phyloP scores from a whole-genome alignment of 2,888 invertebrate species.

The Ophion ventricosus region DNA sequence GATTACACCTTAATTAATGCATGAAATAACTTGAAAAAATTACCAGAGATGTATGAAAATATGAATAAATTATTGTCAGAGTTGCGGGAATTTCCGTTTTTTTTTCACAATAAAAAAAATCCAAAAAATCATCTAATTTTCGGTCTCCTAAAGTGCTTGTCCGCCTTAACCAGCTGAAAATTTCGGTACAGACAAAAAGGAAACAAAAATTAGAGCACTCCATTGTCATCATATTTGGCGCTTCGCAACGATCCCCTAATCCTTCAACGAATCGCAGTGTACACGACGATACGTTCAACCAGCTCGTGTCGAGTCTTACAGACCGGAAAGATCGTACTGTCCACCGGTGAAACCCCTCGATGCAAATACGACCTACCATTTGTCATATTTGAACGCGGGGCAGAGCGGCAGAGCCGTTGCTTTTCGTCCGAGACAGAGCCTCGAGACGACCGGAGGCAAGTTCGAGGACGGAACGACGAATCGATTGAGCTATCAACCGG shows the following conservation, averaged over 20 bases:
- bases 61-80: too few relatives aligned
- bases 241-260: not conserved
- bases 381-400: slow-evolving; percentile 75
- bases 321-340: slow-evolving; percentile 73
- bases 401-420: slow-evolving; percentile 67
- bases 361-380: slow-evolving; percentile 76
- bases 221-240: not conserved
- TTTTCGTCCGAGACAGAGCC: slow-evolving; percentile 72
- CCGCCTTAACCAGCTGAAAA: not conserved
- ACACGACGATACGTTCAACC: slow-evolving; percentile 78
- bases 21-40: too few relatives aligned
- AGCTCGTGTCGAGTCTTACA: slow-evolving; percentile 75
- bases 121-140: too few relatives aligned
- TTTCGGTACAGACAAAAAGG: not conserved
- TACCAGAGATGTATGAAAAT: too few relatives aligned
- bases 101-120: too few relatives aligned
- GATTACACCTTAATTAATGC: too few relatives aligned
- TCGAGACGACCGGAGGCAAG: slow-evolving; percentile 72
- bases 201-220: not conserved
- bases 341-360: slow-evolving; percentile 76
- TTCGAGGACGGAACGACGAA: slow-evolving; percentile 77
- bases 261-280: slow-evolving; percentile 65
- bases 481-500: slow-evolving; percentile 75
- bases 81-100: too few relatives aligned
- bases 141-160: too few relatives aligned